phyloP scores from a whole-genome alignment of 2,888 invertebrate species.

The Leptinotarsa juncta region DNA sequence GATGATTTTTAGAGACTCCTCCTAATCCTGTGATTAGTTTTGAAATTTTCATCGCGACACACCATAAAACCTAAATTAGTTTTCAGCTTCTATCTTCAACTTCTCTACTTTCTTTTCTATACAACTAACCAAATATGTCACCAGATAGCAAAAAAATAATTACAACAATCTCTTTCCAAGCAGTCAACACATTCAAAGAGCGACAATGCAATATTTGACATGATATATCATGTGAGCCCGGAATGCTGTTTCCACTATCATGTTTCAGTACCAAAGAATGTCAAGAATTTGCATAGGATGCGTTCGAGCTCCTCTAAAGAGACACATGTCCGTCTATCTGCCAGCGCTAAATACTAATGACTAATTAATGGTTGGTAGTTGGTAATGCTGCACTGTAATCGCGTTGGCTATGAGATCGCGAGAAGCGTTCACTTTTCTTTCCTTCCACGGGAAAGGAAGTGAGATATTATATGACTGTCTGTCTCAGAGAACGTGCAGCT shows the following conservation, averaged over 20 bases:
- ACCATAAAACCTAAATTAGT: too few species aligned
- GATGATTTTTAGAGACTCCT: too few species aligned
- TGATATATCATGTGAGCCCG: slow-evolving; percentile 21
- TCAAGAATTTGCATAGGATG: slow-evolving; percentile 48
- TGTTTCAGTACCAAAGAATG: slow-evolving; percentile 46
- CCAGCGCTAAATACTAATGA: slow-evolving; percentile 44
- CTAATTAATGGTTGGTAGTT: slow-evolving; percentile 44
- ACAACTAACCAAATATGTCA: not conserved
- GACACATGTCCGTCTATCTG: slow-evolving; percentile 51
- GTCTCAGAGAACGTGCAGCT: slow-evolving; percentile 50
- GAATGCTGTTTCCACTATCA: slow-evolving; percentile 38
- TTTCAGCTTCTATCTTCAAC: too few species aligned
- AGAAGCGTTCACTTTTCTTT: slow-evolving; percentile 20
- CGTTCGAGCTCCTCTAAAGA: slow-evolving; percentile 36
- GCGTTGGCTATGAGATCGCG: slow-evolving; percentile 19
- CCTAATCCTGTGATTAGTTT: too few species aligned
- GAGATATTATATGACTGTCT: slow-evolving; percentile 57
- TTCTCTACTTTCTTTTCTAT: not conserved
- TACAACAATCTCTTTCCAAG: not conserved
- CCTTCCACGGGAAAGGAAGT: slow-evolving; percentile 55
- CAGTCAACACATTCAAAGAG: slow-evolving; percentile 49
- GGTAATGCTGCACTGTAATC: slow-evolving; percentile 21
- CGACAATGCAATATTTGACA: slow-evolving; percentile 38
- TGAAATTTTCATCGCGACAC: too few species aligned
- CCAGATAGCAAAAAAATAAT: not conserved